Base-by-base conservation (phyloP, 2,113 vertebrate species). In the Cynoglossus semilaevis region DNA sequence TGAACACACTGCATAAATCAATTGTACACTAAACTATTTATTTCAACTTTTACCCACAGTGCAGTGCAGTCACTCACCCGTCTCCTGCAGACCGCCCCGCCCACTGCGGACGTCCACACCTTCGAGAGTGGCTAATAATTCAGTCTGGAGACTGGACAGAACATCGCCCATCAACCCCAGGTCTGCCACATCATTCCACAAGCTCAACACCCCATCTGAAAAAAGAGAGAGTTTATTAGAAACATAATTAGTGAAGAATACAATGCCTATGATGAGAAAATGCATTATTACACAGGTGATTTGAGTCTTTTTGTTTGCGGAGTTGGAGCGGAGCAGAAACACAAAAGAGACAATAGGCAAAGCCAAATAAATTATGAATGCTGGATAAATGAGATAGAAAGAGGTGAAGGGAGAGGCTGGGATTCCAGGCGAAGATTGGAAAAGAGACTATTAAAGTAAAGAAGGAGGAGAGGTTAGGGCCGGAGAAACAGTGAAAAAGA, bases 101-200 rank as follows among this genome's bases (percentile, higher is more conserved):
- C 92, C 87, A 57, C 93, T 84, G 64, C 91, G 87, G 72, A 92
- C 88, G 83, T 96, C 92, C 60, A 95, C 92, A 0, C 93, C 93
- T 78, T 87, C 87, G 5, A 97, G 83, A 52, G 94, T 88, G 52
- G 93, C 90, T 80, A 94, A 88, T 70, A 97, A 88, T 83, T 96
- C 93, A 58, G 92, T 93, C 80, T 95, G 94, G 75, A 97, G 93
- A 75, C 93, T 93, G 82, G 92, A 94, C 56, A 98, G 90, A 7
- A 98, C 94, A 53, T 94, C 93, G 42, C 93, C 93, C 93, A 97
- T 95, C 81, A 98, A 84, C 11, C 95, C 95, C 4, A 93, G 92
- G 9, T 96, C 94, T 52, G 94, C 92, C 64, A 97, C 94, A 44
- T 92, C 92, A 72, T 92, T 94, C 95, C 95, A 98, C 70, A 98